phyloP scores from a whole-genome alignment of 2,888 invertebrate genomes.

The Minunthozetes semirufus region DNA sequence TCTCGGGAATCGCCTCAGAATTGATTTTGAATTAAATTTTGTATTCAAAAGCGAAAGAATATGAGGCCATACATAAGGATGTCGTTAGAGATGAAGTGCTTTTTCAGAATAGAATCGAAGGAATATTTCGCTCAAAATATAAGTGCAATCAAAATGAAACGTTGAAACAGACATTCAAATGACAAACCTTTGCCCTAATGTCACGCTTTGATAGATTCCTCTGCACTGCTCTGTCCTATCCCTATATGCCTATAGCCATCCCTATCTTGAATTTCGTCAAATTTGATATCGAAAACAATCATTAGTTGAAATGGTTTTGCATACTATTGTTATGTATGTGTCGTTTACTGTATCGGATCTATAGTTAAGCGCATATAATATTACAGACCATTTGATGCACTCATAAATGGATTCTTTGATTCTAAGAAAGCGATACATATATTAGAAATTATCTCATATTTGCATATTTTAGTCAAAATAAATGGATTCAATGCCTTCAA shows the following conservation, averaged over 20 bases:
- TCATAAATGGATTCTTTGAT: background rate
- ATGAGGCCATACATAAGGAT: background rate
- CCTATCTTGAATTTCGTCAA: background rate
- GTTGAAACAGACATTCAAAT: background rate
- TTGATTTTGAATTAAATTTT: conserved; percentile 6
- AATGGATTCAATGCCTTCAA: background rate
- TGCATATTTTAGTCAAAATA: background rate
- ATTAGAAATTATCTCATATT: background rate
- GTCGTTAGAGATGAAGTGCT: background rate
- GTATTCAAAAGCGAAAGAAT: background rate
- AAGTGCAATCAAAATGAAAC: background rate
- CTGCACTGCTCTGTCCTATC: background rate
- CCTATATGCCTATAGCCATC: background rate
- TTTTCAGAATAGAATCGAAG: background rate
- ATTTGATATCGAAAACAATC: background rate
- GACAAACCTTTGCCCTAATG: conserved; percentile 10
- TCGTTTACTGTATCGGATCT: background rate
- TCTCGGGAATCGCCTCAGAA: background rate
- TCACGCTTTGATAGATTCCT: background rate
- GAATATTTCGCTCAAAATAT: background rate
- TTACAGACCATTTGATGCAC: background rate
- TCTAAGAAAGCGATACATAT: background rate
- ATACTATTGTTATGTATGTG: background rate
- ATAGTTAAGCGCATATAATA: background rate
- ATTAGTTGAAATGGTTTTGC: background rate